Base-by-base conservation (phyloP, 2,888 invertebrate genomes). In the Cheilosia scutellata region DNA sequence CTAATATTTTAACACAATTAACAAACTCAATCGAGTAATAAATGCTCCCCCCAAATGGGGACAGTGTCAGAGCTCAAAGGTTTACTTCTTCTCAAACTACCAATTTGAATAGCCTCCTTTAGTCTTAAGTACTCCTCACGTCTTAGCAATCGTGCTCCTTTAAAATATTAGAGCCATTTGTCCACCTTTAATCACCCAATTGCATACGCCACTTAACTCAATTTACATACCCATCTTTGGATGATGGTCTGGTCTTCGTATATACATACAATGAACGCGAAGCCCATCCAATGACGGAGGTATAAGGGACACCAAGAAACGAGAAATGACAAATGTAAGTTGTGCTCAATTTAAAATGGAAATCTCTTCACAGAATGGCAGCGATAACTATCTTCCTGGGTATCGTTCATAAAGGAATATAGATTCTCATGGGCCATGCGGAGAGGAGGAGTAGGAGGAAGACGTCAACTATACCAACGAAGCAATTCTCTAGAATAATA, bases 341-440 rank as follows among this genome's bases (percentile, higher is more conserved):
- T 77, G 82, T 86, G 82, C 82, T 82, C 80, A 86, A 77, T 86
- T 86, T 86, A 82, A 86, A 86, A 86, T 86, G 86, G 86, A 86
- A 86, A 86, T 86, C 86, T 86, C 80, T 82, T 65, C 76, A 63
- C 71, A 63, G 82, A 86, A 82, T 86, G 57, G 68, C 75, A 80
- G 62, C 76, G 86, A 86, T 82, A 82, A 79, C 84, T 84, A 84
- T 84, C 84, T 75, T 70, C 66, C 63, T 65, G 49, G 76, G 76
- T 53, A 70, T 84, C 55, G 80, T 84, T 84, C 80, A 84, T 84
- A 84, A 80, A 80, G 80, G 75, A 79, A 71, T 84, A 80, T 78
- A 63, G 70, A 71, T 71, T 70, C 70, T 57, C 62, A 63, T 62
- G 55, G 70, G 62, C 53, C 55, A 16, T 44, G 44, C 44, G 16